These are phyloP conservation scores for Alviniconcha marisindica DNA, from an alignment of 1,140 invertebrate genomes.

Conservation along the genomic window DNA sequence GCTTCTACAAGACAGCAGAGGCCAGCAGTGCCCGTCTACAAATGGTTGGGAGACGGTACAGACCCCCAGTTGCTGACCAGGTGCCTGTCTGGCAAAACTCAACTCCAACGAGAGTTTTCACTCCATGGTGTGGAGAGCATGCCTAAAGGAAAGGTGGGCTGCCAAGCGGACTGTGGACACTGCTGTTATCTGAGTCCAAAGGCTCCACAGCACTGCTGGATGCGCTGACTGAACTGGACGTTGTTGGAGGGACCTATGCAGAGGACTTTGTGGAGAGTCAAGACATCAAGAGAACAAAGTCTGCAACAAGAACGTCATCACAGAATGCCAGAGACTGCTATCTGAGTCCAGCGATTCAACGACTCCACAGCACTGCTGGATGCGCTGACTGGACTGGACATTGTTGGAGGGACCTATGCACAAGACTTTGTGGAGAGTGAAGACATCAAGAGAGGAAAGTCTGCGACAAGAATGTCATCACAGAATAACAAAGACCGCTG, in stretches of 20 bases:
- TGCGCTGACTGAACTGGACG: too few relatives aligned
- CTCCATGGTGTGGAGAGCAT: constrained; percentile 3
- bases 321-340: too few relatives aligned
- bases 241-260: too few relatives aligned
- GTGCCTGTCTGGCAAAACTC: constrained; percentile 14
- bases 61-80: not conserved
- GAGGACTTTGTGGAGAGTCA: too few relatives aligned
- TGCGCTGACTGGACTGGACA: too few relatives aligned
- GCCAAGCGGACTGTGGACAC: not conserved
- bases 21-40: constrained; percentile 4
- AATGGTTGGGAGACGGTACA: not conserved
- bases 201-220: not conserved
- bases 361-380: not conserved
- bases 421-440: too few relatives aligned
- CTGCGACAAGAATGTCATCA: too few relatives aligned
- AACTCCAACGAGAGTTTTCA: constrained; percentile 4
- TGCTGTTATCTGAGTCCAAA: constrained; percentile 11
- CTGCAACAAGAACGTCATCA: too few relatives aligned
- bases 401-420: too few relatives aligned
- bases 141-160: constrained; percentile 7
- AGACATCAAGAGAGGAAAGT: too few relatives aligned
- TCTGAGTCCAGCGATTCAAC: constrained; percentile 10
- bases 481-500: too few relatives aligned
- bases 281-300: too few relatives aligned
- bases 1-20: constrained; percentile 23